A percentile compares a stretch with the other conserved stretches of the same genome.
phyloP scores from a whole-genome alignment of 2,113 vertebrate species.

The Alethe castanea region DNA sequence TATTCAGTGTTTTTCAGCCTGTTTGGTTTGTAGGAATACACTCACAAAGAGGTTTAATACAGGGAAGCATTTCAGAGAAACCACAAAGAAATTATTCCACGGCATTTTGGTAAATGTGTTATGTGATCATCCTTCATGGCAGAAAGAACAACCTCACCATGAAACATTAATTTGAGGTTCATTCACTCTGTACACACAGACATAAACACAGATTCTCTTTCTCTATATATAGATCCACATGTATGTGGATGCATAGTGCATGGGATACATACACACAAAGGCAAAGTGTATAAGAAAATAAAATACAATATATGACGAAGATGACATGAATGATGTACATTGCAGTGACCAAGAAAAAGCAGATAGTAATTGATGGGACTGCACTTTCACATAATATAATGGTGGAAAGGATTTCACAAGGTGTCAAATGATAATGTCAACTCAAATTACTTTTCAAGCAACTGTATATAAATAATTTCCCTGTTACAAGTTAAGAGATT shows the following conservation, averaged over 20 bases:
- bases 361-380: neutral
- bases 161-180: neutral
- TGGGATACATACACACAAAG: neutral
- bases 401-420: neutral
- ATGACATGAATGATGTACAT: neutral
- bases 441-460: neutral
- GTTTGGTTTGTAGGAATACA: neutral
- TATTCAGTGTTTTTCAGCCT: neutral
- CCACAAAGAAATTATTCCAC: neutral
- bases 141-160: neutral
- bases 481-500: neutral
- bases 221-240: accelerated
- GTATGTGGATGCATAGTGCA: neutral
- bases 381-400: neutral
- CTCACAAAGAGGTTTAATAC: neutral
- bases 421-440: neutral
- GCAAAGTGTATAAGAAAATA: neutral
- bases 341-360: neutral
- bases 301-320: neutral
- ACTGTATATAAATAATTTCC: neutral
- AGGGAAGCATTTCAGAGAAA: neutral
- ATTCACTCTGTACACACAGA: neutral
- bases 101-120: neutral
- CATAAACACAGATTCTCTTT: neutral
- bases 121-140: neutral